Percentiles rank a stretch among this genome's conserved stretches.
Evolutionary conservation across 1,140 invertebrate genomes (phyloP).

Genomic region (Wasmannia auropunctata): DNA sequence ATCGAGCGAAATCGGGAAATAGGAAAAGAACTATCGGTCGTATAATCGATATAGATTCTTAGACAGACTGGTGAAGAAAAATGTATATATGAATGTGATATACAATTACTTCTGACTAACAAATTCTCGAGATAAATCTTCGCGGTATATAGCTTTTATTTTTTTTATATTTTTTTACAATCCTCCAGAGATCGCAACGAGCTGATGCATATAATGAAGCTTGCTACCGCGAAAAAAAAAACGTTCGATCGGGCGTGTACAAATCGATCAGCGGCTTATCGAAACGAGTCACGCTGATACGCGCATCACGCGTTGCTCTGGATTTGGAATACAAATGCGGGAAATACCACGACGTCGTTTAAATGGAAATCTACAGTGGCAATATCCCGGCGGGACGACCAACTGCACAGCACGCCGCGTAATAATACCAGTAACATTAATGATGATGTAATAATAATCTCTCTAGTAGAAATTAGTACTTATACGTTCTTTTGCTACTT

Average conservation of each 20-base stretch:
- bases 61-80: neutral
- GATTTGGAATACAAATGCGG: slow-evolving; percentile 47
- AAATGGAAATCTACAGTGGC: slow-evolving; percentile 62
- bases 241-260: neutral
- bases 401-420: neutral
- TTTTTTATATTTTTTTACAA: neutral
- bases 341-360: slow-evolving; percentile 30
- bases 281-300: neutral
- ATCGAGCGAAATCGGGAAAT: neutral
- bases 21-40: neutral
- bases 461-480: neutral
- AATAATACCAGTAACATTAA: slow-evolving; percentile 43
- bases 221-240: neutral
- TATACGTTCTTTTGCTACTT: neutral
- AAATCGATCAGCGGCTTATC: slow-evolving; percentile 34
- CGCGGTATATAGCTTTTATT: neutral
- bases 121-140: neutral
- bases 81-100: no score
- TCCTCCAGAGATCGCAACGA: neutral
- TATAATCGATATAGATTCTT: no score
- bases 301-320: neutral
- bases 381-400: slow-evolving; percentile 27
- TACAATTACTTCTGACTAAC: neutral
- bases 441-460: neutral
- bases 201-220: neutral